Conservation (phyloP, 2,797 vertebrate genomes). For the Trachops cirrhosus region DNA sequence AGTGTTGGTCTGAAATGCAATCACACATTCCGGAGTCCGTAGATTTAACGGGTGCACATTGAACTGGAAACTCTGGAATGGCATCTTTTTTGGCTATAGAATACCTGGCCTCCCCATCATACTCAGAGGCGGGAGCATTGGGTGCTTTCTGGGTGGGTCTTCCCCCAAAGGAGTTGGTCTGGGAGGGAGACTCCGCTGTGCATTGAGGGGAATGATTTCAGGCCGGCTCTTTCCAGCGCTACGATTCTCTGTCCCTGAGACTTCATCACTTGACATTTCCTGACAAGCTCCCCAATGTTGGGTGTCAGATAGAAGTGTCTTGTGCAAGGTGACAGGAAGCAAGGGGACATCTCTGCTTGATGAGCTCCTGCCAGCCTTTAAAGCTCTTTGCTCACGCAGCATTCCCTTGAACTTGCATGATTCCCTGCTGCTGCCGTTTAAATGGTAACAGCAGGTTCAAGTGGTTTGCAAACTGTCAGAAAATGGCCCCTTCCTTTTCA, state of each 20-base stretch:
- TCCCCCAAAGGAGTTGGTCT: background rate
- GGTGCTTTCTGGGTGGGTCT: background rate
- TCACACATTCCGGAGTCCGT: background rate
- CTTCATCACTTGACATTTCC: background rate
- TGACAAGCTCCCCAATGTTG: background rate
- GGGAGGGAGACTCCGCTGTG: background rate
- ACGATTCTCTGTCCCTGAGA: background rate
- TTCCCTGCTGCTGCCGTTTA: conserved; percentile 20
- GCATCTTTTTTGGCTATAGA: fast-evolving
- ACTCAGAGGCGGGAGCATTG: background rate
- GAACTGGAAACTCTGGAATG: background rate
- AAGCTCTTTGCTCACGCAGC: background rate
- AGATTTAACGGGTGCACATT: background rate
- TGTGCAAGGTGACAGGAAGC: conserved; percentile 37
- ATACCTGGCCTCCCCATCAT: fast-evolving
- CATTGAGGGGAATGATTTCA: background rate
- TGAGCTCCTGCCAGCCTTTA: background rate
- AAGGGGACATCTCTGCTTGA: background rate
- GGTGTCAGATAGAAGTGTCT: background rate
- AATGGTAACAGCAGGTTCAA: conserved; percentile 42
- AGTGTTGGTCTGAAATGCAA: background rate
- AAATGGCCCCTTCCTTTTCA: conserved; percentile 30
- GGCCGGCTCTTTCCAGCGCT: background rate
- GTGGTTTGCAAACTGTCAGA: conserved; percentile 53
- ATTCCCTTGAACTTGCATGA: background rate